These are phyloP conservation scores for Halcyon smyrnensis DNA, from an alignment of 2,797 vertebrate genomes.

Conservation along the genomic window DNA sequence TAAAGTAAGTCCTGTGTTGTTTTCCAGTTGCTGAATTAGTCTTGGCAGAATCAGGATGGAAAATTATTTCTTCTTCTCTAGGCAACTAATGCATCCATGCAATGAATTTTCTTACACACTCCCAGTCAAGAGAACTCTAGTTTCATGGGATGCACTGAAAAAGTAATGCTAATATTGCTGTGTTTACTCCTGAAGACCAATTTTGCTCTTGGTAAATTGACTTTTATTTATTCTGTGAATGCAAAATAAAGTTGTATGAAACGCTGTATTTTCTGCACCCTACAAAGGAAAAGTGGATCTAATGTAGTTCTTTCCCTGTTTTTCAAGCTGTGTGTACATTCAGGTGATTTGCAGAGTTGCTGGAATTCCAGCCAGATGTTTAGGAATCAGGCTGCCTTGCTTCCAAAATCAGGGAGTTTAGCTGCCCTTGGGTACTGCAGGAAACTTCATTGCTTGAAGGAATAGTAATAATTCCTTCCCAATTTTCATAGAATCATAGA, in stretches of 20 bases:
- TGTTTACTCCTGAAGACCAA: neutral
- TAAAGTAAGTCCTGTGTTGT: neutral
- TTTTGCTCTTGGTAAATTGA: slow-evolving; percentile 3
- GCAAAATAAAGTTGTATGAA: neutral
- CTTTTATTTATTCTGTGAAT: neutral
- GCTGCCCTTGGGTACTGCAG: neutral
- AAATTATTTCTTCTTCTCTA: neutral
- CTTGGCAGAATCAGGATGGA: neutral
- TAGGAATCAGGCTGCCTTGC: neutral
- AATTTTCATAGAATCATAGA: neutral
- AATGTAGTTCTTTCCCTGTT: neutral
- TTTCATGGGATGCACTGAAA: neutral
- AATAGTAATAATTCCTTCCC: neutral
- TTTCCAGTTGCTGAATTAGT: neutral
- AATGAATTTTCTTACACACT: neutral
- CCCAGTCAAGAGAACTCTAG: neutral
- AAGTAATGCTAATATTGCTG: neutral
- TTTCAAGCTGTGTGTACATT: fast-evolving
- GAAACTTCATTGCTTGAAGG: neutral
- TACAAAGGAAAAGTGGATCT: neutral
- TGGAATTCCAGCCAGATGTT: neutral
- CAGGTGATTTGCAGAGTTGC: neutral
- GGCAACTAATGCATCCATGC: neutral
- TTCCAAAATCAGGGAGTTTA: neutral
- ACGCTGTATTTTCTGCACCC: neutral